phyloP scores from a whole-genome alignment of 2,113 vertebrate species.

The Serinus canaria region DNA sequence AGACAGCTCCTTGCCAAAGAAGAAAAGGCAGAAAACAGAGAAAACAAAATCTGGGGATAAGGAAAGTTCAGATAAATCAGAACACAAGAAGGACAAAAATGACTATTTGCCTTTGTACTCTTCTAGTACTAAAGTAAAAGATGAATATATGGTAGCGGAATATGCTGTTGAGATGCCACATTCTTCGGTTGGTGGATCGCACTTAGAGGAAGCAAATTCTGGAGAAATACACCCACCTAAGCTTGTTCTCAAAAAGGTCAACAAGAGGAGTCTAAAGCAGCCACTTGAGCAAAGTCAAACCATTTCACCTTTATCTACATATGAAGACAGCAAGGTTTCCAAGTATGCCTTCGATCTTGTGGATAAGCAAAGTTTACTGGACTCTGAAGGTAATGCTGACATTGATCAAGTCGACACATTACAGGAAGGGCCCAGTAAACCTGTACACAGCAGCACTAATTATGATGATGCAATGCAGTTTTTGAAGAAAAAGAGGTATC shows the following conservation, averaged over 20 bases:
- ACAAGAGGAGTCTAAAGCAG: slow-evolving; percentile 88
- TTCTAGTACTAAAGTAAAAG: slow-evolving; percentile 92
- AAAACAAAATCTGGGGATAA: slow-evolving; percentile 80
- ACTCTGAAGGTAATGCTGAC: slow-evolving; percentile 85
- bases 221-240: slow-evolving; percentile 89
- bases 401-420: slow-evolving; percentile 89
- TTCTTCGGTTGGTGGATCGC: slow-evolving; percentile 76
- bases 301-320: slow-evolving; percentile 85
- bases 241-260: slow-evolving; percentile 92
- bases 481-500: slow-evolving; percentile 96
- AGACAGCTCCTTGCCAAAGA: slow-evolving; percentile 92
- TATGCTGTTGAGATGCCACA: slow-evolving; percentile 92
- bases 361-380: slow-evolving; percentile 90
- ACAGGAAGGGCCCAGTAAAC: slow-evolving; percentile 88
- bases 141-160: slow-evolving; percentile 92
- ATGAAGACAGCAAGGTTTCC: slow-evolving; percentile 90
- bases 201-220: slow-evolving; percentile 80
- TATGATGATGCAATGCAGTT: slow-evolving; percentile 99
- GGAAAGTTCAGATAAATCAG: slow-evolving; percentile 79
- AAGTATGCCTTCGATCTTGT: slow-evolving; percentile 95
- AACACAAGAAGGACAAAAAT: slow-evolving; percentile 83
- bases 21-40: slow-evolving; percentile 91
- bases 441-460: slow-evolving; percentile 90
- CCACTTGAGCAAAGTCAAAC: slow-evolving; percentile 81
- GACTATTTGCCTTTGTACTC: slow-evolving; percentile 89